A percentile compares a stretch with the other conserved stretches of the same genome.
Evolutionary conservation across 2,113 vertebrate species (phyloP).

Genomic region (Oceanites oceanicus): DNA sequence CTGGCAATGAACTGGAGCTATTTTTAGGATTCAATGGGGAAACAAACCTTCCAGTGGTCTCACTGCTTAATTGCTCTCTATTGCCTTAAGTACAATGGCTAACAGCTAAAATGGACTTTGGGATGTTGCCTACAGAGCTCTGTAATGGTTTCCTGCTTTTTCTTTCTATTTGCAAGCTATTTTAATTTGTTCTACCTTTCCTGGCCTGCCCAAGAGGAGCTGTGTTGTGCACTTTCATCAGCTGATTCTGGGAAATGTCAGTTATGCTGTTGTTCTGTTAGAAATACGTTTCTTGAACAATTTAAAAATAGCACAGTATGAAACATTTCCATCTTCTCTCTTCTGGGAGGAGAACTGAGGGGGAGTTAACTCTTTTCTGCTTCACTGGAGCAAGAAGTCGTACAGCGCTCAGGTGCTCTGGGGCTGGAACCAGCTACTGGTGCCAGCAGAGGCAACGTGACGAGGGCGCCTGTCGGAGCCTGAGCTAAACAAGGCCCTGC

Average conservation of each 20-base stretch:
- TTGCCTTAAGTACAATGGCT: background rate
- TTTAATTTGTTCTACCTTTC: slow-evolving; percentile 41
- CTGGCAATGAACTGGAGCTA: background rate
- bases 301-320: slow-evolving; percentile 60
- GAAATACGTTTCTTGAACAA: slow-evolving; percentile 42
- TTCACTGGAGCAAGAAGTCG: background rate
- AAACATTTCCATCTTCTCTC: slow-evolving; percentile 52
- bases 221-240: slow-evolving; percentile 38
- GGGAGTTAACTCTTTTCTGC: slow-evolving; percentile 52
- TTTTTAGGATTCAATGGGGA: background rate
- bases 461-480: rapidly evolving
- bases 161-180: slow-evolving; percentile 20
- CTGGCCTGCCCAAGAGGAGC: slow-evolving; percentile 27
- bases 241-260: slow-evolving; percentile 58
- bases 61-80: background rate
- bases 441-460: rapidly evolving
- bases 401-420: background rate
- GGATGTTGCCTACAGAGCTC: background rate
- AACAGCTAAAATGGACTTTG: slow-evolving; percentile 22
- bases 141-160: slow-evolving; percentile 28
- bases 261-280: slow-evolving; percentile 41
- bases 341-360: slow-evolving; percentile 7
- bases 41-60: slow-evolving; percentile 4
- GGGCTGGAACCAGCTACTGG: background rate
- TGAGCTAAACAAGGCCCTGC: background rate